Evolutionary conservation across 2,113 vertebrate genomes (phyloP), one percentile per base, ranked within the genome.

Genomic region (Ursus arctos): DNA sequence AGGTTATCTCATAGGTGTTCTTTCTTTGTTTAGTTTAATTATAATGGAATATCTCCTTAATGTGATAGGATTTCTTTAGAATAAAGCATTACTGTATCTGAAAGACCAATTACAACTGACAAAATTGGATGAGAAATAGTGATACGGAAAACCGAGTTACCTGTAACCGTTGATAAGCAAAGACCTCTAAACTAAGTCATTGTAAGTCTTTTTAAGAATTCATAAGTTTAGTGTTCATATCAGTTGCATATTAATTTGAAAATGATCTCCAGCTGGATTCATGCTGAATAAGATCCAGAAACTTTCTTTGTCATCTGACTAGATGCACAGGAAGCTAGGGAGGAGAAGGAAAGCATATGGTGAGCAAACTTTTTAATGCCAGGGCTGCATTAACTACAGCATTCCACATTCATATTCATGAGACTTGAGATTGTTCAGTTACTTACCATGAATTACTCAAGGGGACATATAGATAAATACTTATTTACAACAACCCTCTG

Each of bases 261-360:
- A 96, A 82, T 93, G 11, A 55, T 95, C 76, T 97, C 11, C n/a
- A 95, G 93, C 51, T 97, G 63, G 76, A 97, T 91, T 83, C 14
- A 33, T 79, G 63, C 59, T 88, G 91, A 87, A 88, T 40, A 18
- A 93, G 36, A 88, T 95, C 49, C 71, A 98, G 86, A 72, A 96
- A 89, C 47, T 93, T 93, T 40, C 49, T 67, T 80, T 49, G 61
- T 97, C 94, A 91, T 90, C 94, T 65, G 87, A 79, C 65, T 92
- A 76, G 47, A 47, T 91, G 88, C 71, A 77, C 49, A 95, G 95
- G 89, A 96, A 95, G 74, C 74, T 90, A 57, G 53, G 97, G 86
- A 74, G 95, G 9, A 90, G 92, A 88, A 79, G 24, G 36, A 74
- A 83, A 87, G 61, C 97, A 96, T 95, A 94, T 93, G 92, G 84